Percentiles rank a stretch among this genome's conserved stretches.
Conservation (phyloP, 2,888 invertebrate species). For the Fabriciana adippe region DNA sequence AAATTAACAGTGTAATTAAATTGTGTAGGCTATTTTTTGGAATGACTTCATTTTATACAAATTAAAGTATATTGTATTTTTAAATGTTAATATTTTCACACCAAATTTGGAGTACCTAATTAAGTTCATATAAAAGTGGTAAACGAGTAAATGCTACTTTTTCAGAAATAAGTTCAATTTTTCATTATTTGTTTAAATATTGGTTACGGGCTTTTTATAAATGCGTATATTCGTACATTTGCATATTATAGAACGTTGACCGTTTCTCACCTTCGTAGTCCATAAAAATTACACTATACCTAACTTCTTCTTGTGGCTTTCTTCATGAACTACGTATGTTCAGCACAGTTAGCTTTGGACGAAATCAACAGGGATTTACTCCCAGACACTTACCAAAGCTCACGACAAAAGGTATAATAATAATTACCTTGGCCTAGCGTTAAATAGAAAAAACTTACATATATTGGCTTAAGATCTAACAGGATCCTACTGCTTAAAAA, state of each 20-base stretch:
- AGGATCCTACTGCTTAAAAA: too few species aligned
- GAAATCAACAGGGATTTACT: too few species aligned
- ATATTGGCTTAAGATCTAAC: too few species aligned
- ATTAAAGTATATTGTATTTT: neutral
- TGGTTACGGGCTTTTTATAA: slow-evolving; percentile 2
- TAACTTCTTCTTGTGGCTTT: too few species aligned
- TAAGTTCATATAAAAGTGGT: slow-evolving; percentile 5
- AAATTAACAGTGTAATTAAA: neutral
- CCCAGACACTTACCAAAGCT: too few species aligned
- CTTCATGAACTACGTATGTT: too few species aligned
- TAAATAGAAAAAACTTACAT: too few species aligned
- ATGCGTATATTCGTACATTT: slow-evolving; percentile 1
- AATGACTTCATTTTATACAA: slow-evolving; percentile 7
- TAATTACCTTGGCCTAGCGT: too few species aligned
- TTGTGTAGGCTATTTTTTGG: neutral
- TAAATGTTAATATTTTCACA: neutral
- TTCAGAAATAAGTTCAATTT: neutral
- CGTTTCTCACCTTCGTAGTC: neutral
- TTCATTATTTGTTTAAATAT: slow-evolving; percentile 7
- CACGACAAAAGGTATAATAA: too few species aligned
- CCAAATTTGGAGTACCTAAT: slow-evolving; percentile 12
- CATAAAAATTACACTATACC: neutral
- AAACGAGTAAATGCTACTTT: neutral
- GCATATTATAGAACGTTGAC: neutral
- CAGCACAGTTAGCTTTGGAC: too few species aligned